Base-by-base conservation (phyloP, 2,888 invertebrate species). In the Mythimna loreyi region DNA sequence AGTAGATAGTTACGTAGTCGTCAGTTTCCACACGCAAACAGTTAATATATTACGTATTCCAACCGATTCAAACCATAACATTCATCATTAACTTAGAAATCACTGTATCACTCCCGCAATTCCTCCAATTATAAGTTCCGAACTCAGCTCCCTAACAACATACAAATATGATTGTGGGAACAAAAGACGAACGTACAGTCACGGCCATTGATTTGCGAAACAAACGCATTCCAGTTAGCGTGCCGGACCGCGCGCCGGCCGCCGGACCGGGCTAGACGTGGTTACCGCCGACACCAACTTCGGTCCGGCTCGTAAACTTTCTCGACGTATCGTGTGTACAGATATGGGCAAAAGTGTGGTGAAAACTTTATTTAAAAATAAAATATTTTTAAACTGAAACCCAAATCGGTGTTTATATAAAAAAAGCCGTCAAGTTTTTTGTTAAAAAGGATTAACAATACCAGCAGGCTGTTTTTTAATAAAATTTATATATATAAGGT, bases 231-330 rank as follows among this genome's bases (percentile, higher is more conserved):
- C 67, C 64, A 9, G 61, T 56, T 59, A n/a, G 52, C 60, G 30
- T 43, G 43, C 57, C 40, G 61, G 64, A 40, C 63, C 23, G 72
- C 33, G 53, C 3, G 21, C 43, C 19, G 50, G n/a, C n/a, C 16
- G n/a, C 21, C 50, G 33, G 8, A 30, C 47, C 59, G 65, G 50
- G 28, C 47, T 47, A 59, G 55, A 45, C 65, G 50, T 40, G 70
- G 72, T 59, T 74, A 68, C 69, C n/a, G 25, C 65, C 62, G 75
- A 74, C 75, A 75, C 63, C 64, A 82, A 84, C 82, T 76, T 84
- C 52, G 55, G 66, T 65, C 58, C 57, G 28, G 50, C 66, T 82
- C 65, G 66, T 76, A 82, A 82, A 79, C 80, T 82, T 79, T 59
- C 75, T 62, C 67, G 21, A 65, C 57, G 21, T 53, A 78, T 36